Percentiles rank a stretch among this genome's conserved stretches.
Evolutionary conservation across 2,888 invertebrate species (phyloP).

Genomic region (Drosophila suboccidentalis): DNA sequence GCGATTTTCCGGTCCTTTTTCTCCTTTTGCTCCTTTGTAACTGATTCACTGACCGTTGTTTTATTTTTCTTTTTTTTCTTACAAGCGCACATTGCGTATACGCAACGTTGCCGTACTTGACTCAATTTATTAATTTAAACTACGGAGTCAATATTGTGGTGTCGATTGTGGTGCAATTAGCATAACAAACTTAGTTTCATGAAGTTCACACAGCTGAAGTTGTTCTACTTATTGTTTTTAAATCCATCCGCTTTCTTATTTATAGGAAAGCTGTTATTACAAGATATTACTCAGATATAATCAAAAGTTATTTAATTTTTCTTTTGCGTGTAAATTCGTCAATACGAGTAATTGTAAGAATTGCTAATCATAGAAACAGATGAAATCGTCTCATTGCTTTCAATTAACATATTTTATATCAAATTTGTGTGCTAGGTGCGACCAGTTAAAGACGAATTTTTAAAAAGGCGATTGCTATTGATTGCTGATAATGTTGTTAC

Average conservation of each 20-base stretch:
- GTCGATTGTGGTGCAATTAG: conserved; percentile 2
- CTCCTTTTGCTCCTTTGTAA: neutral
- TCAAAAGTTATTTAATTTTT: neutral
- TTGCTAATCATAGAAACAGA: too few relatives aligned
- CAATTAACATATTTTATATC: too few relatives aligned
- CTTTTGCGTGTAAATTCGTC: neutral
- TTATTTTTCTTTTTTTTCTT: neutral
- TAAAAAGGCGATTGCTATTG: too few relatives aligned
- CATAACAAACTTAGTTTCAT: conserved; percentile 2
- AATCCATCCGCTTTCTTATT: conserved; percentile 1
- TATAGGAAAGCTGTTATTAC: neutral
- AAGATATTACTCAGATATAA: neutral
- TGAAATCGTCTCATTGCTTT: too few relatives aligned
- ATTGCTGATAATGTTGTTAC: too few relatives aligned
- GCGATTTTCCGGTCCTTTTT: conserved; percentile 33
- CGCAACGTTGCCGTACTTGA: conserved; percentile 26
- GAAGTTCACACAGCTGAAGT: conserved; percentile 1
- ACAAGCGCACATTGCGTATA: conserved; percentile 40
- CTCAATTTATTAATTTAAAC: conserved; percentile 8
- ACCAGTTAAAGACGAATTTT: too few relatives aligned
- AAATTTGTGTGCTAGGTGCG: too few relatives aligned
- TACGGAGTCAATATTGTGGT: neutral
- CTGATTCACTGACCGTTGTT: conserved; percentile 4
- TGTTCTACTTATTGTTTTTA: neutral
- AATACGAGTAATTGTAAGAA: too few relatives aligned